A percentile compares a stretch with the other conserved stretches of the same genome.
Evolutionary conservation across 2,888 invertebrate species (phyloP).

Genomic region (Chironomus riparius): DNA sequence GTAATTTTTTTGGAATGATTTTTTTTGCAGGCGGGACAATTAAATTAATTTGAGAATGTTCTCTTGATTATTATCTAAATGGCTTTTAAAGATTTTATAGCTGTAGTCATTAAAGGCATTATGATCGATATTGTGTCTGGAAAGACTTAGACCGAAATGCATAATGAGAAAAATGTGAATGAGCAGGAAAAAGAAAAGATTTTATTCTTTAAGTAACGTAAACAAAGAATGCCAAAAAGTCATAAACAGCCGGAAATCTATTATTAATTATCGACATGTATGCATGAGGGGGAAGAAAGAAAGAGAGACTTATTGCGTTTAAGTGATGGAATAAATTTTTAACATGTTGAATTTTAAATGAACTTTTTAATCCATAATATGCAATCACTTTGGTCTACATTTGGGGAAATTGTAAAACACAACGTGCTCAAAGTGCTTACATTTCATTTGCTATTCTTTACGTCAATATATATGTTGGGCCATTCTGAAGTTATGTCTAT

Average conservation of each 20-base stretch:
- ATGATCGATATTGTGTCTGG: neutral
- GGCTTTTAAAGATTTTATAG: neutral
- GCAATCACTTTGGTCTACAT: no score
- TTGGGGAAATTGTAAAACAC: no score
- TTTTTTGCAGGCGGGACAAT: no score
- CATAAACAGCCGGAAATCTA: constrained; percentile 22
- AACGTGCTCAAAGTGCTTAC: no score
- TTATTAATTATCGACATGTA: constrained; percentile 15
- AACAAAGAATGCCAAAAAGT: constrained; percentile 1
- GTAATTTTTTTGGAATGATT: neutral
- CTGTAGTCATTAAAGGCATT: neutral
- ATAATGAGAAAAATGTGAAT: neutral
- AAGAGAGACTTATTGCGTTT: constrained; percentile 4
- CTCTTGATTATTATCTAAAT: no score
- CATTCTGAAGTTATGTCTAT: no score
- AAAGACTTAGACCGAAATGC: no score
- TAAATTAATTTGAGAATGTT: neutral
- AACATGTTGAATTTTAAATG: neutral
- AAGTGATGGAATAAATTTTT: neutral
- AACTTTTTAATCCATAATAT: no score
- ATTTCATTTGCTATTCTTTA: no score
- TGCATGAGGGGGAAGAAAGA: neutral
- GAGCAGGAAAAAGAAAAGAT: neutral
- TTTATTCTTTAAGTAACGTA: neutral
- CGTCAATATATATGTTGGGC: no score